phyloP scores from a whole-genome alignment of 2,888 invertebrate genomes.

The Hypsopygia costalis region DNA sequence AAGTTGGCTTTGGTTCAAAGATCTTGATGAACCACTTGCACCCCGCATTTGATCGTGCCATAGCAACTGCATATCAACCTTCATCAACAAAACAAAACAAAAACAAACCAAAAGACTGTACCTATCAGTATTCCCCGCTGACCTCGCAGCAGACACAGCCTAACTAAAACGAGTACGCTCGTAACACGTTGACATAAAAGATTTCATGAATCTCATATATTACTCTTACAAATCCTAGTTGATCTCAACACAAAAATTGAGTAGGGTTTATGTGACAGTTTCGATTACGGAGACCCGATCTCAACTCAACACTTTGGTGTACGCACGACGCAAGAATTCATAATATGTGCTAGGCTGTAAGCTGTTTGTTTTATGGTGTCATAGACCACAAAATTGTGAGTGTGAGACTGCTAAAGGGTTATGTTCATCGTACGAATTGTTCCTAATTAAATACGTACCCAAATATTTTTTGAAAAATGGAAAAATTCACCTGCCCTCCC shows the following conservation, averaged over 20 bases:
- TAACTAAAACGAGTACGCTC: background rate
- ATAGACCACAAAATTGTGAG: background rate
- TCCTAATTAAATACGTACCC: too few species aligned
- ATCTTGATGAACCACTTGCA: too few species aligned
- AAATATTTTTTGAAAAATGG: too few species aligned
- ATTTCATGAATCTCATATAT: slow-evolving; percentile 38
- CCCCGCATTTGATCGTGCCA: too few species aligned
- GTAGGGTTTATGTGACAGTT: slow-evolving; percentile 39
- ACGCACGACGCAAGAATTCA: slow-evolving; percentile 10
- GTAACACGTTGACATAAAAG: slow-evolving; percentile 14
- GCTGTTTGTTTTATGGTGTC: background rate
- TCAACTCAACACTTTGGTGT: slow-evolving; percentile 14
- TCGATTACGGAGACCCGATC: slow-evolving; percentile 35
- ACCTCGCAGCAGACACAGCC: background rate
- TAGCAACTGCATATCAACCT: too few species aligned
- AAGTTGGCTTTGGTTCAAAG: too few species aligned
- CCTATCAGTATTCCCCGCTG: background rate
- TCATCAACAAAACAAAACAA: background rate
- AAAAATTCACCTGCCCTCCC: too few species aligned
- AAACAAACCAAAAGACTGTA: background rate
- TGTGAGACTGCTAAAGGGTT: background rate
- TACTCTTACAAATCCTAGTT: slow-evolving; percentile 38
- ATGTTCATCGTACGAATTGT: too few species aligned
- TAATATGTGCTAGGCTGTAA: slow-evolving; percentile 1
- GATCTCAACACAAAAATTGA: slow-evolving; percentile 38